Base-by-base conservation (phyloP, 2,113 vertebrate genomes). In the Paratilapia polleni region DNA sequence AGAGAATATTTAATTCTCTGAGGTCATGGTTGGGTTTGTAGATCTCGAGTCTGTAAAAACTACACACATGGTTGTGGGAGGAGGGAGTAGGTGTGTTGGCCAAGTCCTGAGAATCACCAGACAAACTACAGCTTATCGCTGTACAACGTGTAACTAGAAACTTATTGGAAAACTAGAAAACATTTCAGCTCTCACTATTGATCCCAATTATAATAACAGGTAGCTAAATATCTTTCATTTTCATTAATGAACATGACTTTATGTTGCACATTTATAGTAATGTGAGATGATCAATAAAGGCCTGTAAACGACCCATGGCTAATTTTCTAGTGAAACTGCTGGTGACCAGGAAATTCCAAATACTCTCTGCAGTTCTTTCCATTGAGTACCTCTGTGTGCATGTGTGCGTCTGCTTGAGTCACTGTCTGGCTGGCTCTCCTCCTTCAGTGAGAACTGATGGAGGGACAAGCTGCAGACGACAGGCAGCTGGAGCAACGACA, bases 11-110 rank as follows among this genome's bases (percentile, higher is more conserved):
- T 83, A 58, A 89, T 92, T 90, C 89, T 90, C 89, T 91, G 84
- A 93, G 90, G 93, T 91, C 90, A 91, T 58, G 84, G 79, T 91
- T 93, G 61, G 83, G 88, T 91, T 92, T 86, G 84, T 90, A 87
- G 88, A 92, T 88, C 90, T 80, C 60, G 49, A 77, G 85, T 77
- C 34, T 80, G 88, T 85, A 68, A 88, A 93, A 88, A 78, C 57
- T 41, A 88, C 87, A 88, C 89, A 88, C 83, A 78, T 86, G 82
- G 36, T 19, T 83, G 81, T 80, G 87, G 86, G 86, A 93, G 84
- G 87, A 85, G 88, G 66, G 83, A 82, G 84, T n/a, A 56, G 79
- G 62, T 2, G 57, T 3, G 17, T 59, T 3, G 76, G 78, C 77
- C 57, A 77, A 60, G 8, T 64, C 62, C 68, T 77, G 81, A 89